These are phyloP conservation scores for Phyto melanocephala DNA, from an alignment of 2,888 invertebrate genomes.

Conservation along the genomic window DNA sequence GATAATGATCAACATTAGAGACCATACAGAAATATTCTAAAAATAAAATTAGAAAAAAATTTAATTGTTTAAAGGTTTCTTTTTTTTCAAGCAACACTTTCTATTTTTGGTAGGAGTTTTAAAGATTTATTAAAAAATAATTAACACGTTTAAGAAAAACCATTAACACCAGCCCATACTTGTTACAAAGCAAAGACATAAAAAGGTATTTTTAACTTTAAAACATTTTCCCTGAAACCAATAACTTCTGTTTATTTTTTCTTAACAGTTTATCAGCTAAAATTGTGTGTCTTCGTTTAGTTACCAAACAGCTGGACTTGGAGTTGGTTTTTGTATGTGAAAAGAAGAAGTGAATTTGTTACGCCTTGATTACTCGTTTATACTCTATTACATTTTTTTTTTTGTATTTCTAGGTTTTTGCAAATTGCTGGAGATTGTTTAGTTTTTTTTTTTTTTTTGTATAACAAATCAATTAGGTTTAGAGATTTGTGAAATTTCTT, in stretches of 20 bases:
- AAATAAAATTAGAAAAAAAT: not conserved
- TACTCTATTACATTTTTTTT: not conserved
- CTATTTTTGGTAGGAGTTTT: too few relatives aligned
- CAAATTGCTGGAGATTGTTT: constrained; percentile 14
- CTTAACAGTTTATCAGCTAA: not conserved
- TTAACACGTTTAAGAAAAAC: constrained; percentile 58
- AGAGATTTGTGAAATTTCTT: constrained; percentile 46
- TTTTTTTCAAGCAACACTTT: too few relatives aligned
- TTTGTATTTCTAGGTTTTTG: not conserved
- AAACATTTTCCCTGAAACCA: not conserved
- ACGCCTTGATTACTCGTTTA: constrained; percentile 47
- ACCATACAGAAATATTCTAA: not conserved
- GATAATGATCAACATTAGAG: constrained; percentile 2
- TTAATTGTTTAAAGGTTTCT: too few relatives aligned
- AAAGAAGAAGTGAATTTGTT: constrained; percentile 49
- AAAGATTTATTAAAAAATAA: constrained; percentile 47
- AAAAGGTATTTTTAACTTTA: constrained; percentile 11
- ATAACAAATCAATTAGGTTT: constrained; percentile 53
- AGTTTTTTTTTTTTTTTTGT: not conserved
- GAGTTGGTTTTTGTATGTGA: constrained; percentile 3
- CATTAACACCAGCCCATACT: constrained; percentile 40
- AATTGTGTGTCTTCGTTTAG: not conserved
- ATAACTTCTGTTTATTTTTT: constrained; percentile 10
- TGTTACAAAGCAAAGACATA: not conserved
- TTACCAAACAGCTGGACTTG: constrained; percentile 26